Base-by-base conservation (phyloP, 1,140 invertebrate species). In the Procambarus virginalis region DNA sequence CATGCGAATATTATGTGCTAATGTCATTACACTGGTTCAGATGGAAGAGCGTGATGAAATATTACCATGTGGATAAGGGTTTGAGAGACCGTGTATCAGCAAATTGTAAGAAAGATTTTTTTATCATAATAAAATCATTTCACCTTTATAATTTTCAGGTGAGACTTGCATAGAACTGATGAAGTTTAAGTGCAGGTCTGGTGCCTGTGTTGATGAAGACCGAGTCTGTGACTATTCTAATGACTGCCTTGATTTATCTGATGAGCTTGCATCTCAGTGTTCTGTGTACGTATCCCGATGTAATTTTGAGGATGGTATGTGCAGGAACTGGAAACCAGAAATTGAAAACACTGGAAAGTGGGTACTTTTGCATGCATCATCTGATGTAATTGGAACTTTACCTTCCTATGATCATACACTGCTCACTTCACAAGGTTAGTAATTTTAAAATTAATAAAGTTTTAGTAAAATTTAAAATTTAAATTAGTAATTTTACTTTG, bases 231-330 rank as follows among this genome's bases (percentile, higher is more conserved):
- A 89, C 64, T 84, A 84, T 55, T 78, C 81, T 20, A 70, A 89
- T 77, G 80, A 89, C 73, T 89, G 88, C 75, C 64, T 89, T 46
- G 88, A 89, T 75, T 20, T 12, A 8, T 89, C 88, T 49, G 88
- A 89, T 60, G 88, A 89, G 55, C 14, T 17, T 2, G 10, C 20
- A 5, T 51, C 68, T 20, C 3, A 22, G 51, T 89, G 88, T 49
- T 2, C 3, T 5, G 4, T 48, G 22, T 89, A 79, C 70, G 22
- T 64, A 22, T 34, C 46, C 45, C 70, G 88, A 20, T 89, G 88
- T 70, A 58, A 78, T 68, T 89, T 89, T 84, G 88, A 89, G n/a
- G 34, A 8, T 17, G 88, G 73, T 34, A 46, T 82, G 60, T 89
- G 88, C 79, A 49, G 20, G 17, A 9, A 73, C 55, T 89, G 88